These are phyloP conservation scores for Catharus ustulatus DNA, from an alignment of 2,797 vertebrate species.

Conservation along the genomic window DNA sequence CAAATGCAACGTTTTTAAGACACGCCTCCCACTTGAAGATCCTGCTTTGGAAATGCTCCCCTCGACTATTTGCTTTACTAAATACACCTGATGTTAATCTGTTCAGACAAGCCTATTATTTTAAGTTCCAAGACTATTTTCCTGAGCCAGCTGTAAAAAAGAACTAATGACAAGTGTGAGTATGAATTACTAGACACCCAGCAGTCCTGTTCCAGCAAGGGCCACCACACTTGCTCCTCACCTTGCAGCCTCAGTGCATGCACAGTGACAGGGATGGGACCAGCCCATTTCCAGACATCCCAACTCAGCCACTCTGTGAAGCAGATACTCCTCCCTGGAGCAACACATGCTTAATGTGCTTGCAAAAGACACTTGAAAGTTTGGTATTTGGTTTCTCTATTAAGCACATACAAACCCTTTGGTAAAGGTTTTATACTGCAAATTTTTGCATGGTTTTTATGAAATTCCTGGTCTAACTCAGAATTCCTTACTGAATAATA, in stretches of 20 bases:
- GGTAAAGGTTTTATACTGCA: not conserved
- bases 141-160: not conserved
- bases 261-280: not conserved
- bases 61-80: not conserved
- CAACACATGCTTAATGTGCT: not conserved
- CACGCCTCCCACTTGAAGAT: not conserved
- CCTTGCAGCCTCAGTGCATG: not conserved
- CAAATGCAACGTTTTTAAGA: not conserved
- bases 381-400: not conserved
- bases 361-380: not conserved
- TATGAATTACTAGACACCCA: not conserved
- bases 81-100: not conserved
- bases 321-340: not conserved
- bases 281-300: not conserved
- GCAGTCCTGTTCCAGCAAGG: not conserved
- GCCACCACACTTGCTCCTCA: not conserved
- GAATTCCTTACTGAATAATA: not conserved
- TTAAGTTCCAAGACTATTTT: not conserved
- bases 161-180: not conserved
- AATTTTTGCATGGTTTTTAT: not conserved
- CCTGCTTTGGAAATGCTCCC: not conserved
- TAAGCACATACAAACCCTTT: fast-evolving
- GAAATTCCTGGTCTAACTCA: not conserved
- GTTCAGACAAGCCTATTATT: not conserved
- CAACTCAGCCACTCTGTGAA: not conserved